A percentile compares a stretch with the other conserved stretches of the same genome.
phyloP scores from a whole-genome alignment of 2,888 invertebrate species.

The Julus scanicus region DNA sequence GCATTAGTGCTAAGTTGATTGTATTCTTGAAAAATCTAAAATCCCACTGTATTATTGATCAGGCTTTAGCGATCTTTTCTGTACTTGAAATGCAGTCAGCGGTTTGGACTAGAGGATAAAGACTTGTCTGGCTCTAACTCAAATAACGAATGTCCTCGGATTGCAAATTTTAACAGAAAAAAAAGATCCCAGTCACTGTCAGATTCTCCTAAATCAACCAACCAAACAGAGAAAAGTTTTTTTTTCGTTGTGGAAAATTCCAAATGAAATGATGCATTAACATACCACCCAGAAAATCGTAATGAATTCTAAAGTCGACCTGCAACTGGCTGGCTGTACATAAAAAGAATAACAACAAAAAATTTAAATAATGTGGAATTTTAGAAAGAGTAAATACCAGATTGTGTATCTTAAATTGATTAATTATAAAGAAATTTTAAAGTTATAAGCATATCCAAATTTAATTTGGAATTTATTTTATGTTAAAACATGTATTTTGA shows the following conservation, averaged over 20 bases:
- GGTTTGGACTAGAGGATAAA: slow-evolving; percentile 22
- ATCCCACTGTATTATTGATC: not conserved
- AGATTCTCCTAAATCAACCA: not conserved
- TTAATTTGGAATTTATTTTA: too few relatives aligned
- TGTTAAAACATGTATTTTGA: too few relatives aligned
- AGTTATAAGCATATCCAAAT: too few relatives aligned
- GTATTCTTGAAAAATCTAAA: not conserved
- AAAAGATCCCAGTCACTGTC: not conserved
- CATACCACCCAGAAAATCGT: not conserved
- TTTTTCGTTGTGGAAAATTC: not conserved
- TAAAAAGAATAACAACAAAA: not conserved
- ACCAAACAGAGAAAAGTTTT: not conserved
- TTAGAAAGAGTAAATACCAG: not conserved
- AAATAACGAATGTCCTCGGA: not conserved
- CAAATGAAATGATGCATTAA: not conserved
- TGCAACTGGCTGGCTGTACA: not conserved
- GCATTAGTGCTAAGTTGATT: slow-evolving; percentile 19
- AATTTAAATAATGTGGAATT: not conserved
- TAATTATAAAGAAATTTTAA: too few relatives aligned
- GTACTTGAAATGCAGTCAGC: not conserved
- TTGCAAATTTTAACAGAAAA: not conserved
- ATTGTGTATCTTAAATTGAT: too few relatives aligned
- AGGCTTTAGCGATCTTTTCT: not conserved
- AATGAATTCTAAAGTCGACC: not conserved
- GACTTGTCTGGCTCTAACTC: slow-evolving; percentile 1